Conservation (phyloP, 2,888 invertebrate genomes). For the Rhagonycha lutea region DNA sequence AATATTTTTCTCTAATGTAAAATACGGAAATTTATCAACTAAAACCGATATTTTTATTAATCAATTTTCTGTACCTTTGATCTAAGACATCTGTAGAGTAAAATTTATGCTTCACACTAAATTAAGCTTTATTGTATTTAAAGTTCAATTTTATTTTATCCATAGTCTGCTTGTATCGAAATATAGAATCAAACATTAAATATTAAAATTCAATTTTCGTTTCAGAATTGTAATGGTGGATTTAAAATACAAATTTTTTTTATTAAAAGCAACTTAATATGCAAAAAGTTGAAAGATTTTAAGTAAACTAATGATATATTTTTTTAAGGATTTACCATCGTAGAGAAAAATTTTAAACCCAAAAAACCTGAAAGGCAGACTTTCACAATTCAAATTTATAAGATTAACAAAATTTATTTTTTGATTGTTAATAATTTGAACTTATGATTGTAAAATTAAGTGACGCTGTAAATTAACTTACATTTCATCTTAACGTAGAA, state of each 20-base stretch:
- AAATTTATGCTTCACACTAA: no score
- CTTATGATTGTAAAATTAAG: background rate
- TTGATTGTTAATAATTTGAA: background rate
- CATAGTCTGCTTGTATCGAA: no score
- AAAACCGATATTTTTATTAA: no score
- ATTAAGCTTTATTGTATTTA: no score
- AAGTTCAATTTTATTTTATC: no score
- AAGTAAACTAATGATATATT: background rate
- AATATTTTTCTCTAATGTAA: no score
- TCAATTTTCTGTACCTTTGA: no score
- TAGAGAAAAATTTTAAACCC: background rate
- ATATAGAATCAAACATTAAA: no score
- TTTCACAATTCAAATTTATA: background rate
- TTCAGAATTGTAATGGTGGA: no score
- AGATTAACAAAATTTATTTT: background rate
- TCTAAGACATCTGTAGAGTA: no score
- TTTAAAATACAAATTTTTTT: background rate
- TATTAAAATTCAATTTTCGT: no score
- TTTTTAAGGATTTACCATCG: background rate
- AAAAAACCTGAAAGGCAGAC: background rate
- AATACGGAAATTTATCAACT: no score
- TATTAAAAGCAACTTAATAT: background rate
- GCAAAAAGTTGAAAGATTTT: background rate
- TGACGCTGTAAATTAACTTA: slow-evolving; percentile 10
- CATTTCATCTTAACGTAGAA: slow-evolving; percentile 10